Evolutionary conservation across 2,113 vertebrate species (phyloP).

Genomic region (Lontra canadensis): DNA sequence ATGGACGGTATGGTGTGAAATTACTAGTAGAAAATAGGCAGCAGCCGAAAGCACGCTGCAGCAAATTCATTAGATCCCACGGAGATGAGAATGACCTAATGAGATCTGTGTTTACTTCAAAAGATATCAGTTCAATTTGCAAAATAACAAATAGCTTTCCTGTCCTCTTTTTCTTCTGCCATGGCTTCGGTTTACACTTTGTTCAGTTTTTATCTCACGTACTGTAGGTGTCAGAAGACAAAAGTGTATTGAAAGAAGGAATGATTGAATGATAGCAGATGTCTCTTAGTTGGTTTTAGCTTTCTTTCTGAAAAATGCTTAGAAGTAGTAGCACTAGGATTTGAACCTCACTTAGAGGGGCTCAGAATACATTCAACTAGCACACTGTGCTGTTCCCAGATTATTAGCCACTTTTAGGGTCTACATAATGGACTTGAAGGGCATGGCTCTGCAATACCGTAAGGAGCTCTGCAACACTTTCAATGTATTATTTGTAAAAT

Average conservation of each 20-base stretch:
- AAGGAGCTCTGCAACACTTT: background rate
- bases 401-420: background rate
- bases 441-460: background rate
- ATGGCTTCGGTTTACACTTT: background rate
- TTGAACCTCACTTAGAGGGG: background rate
- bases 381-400: background rate
- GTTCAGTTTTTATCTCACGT: background rate
- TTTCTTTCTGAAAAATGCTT: background rate
- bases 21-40: background rate
- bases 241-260: background rate
- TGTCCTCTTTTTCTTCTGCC: background rate
- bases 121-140: background rate
- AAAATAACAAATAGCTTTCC: background rate
- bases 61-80: background rate
- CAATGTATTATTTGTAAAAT: slow-evolving; percentile 42
- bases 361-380: background rate
- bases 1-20: background rate
- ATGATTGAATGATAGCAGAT: background rate
- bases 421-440: background rate
- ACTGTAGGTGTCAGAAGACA: background rate
- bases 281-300: background rate
- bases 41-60: background rate
- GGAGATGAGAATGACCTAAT: background rate
- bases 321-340: background rate
- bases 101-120: background rate